Conservation (phyloP, 2,113 vertebrate genomes). For the Lonchura striata region DNA sequence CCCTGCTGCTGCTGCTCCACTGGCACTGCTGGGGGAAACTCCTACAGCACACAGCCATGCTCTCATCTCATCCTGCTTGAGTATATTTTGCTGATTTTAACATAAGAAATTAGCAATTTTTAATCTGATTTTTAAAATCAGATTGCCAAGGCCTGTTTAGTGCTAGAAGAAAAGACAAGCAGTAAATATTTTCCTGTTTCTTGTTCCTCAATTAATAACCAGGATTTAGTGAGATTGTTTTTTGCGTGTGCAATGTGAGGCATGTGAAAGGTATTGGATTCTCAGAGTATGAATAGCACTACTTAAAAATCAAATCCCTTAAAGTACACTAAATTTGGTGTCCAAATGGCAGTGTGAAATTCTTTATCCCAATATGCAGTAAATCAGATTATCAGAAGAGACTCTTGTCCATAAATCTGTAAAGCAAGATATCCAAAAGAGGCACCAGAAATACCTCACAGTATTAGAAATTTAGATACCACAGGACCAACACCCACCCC, state of each 20-base stretch:
- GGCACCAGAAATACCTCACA: neutral
- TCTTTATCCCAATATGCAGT: neutral
- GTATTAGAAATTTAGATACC: neutral
- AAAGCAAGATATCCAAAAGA: neutral
- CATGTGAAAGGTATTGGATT: neutral
- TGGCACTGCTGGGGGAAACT: neutral
- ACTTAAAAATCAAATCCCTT: constrained; percentile 19
- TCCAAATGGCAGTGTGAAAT: neutral
- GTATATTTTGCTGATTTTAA: neutral
- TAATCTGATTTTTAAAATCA: neutral
- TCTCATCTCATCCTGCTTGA: neutral
- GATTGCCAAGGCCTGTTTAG: neutral
- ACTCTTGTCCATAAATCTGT: neutral
- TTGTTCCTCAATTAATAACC: neutral
- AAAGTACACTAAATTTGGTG: neutral
- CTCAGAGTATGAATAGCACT: neutral
- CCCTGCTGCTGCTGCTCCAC: neutral
- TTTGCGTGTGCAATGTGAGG: neutral
- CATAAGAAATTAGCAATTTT: neutral
- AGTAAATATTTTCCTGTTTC: neutral
- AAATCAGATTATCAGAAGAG: neutral
- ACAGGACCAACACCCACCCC: neutral
- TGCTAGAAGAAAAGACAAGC: neutral
- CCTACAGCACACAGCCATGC: neutral
- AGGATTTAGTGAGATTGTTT: neutral